Evolutionary conservation across 2,113 vertebrate species (phyloP), one percentile per base, ranked within the genome.

Genomic region (Thamnophis sirtalis): DNA sequence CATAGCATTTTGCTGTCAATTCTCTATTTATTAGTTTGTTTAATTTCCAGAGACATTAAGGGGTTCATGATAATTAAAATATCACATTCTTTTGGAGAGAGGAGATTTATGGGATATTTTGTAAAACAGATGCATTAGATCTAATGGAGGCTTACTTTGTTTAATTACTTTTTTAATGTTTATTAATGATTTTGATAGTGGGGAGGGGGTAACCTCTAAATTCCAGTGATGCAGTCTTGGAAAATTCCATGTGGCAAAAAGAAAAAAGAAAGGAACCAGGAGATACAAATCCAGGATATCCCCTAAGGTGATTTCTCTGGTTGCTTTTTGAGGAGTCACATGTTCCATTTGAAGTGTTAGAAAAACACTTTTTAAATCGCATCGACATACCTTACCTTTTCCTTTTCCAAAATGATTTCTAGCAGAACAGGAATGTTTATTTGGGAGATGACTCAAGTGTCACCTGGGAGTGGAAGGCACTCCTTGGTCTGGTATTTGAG

Each of bases 361-460:
- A 88, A 91, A 50, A 94, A 91, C n/a, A 43, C 56, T 48, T 50
- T 87, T 60, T 68, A 95, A 89, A 10, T 48, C 10, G 5, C 0
- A 0, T 89, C 92, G 94, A 43, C 73, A 68, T 43, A 87, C 93
- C 33, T 54, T 93, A 56, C 26, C 28, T 92, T 89, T 88, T 9
- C 11, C 88, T 17, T 58, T 55, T 80, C 73, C 17, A 38, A 38
- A 26, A 26, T 49, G 90, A 26, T 55, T 96, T 95, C 33, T 43
- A 94, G 84, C 56, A 95, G 92, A 95, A 38, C 94, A 95, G 93
- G 84, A 84, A 38, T 38, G 84, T 94, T 86, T 90, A 5, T 93
- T 92, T 94, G 50, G 50, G 43, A 91, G 90, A 92, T 95, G 93
- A 96, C 60, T 95, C 94, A 95, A 50, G 28, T 93, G 87, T 95